A percentile compares a stretch with the other conserved stretches of the same genome.
Conservation (phyloP, 2,113 vertebrate genomes). For the Potamarius usumacintae region DNA sequence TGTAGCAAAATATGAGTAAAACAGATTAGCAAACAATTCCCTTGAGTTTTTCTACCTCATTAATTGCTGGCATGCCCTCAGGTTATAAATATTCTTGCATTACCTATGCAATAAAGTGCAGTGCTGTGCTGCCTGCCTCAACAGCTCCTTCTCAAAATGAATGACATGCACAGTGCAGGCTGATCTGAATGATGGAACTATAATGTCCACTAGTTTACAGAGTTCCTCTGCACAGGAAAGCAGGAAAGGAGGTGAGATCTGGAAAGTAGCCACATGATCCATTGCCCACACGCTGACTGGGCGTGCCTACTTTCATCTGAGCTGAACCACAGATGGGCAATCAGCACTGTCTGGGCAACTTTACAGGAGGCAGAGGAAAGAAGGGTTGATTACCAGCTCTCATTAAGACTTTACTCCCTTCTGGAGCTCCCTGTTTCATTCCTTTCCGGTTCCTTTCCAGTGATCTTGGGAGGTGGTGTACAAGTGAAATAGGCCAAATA, state of each 20-base stretch:
- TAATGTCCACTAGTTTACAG: slow-evolving; percentile 30
- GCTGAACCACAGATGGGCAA: slow-evolving; percentile 44
- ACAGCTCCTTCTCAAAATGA: slow-evolving; percentile 54
- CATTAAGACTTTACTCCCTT: slow-evolving; percentile 29
- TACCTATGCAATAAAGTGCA: slow-evolving; percentile 48
- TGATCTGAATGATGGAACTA: slow-evolving; percentile 31
- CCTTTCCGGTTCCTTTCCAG: background rate
- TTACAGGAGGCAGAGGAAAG: slow-evolving; percentile 21
- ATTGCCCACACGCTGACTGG: slow-evolving; percentile 33
- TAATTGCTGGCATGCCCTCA: slow-evolving; percentile 48
- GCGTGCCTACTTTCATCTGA: slow-evolving; percentile 34
- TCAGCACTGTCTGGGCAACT: slow-evolving; percentile 32
- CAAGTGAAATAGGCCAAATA: background rate
- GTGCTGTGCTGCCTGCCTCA: slow-evolving; percentile 56
- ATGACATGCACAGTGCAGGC: slow-evolving; percentile 32
- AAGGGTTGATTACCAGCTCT: slow-evolving; percentile 19
- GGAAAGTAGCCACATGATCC: slow-evolving; percentile 41
- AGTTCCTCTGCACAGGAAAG: slow-evolving; percentile 13
- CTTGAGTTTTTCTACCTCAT: slow-evolving; percentile 43
- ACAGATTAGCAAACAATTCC: slow-evolving; percentile 39
- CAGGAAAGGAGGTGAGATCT: slow-evolving; percentile 25
- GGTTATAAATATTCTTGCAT: slow-evolving; percentile 56
- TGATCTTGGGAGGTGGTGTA: background rate
- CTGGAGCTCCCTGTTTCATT: background rate
- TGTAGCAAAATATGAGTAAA: slow-evolving; percentile 50